Percentiles rank a stretch among this genome's conserved stretches.
Conservation (phyloP, 2,797 vertebrate genomes). For the Sebastes jordani region DNA sequence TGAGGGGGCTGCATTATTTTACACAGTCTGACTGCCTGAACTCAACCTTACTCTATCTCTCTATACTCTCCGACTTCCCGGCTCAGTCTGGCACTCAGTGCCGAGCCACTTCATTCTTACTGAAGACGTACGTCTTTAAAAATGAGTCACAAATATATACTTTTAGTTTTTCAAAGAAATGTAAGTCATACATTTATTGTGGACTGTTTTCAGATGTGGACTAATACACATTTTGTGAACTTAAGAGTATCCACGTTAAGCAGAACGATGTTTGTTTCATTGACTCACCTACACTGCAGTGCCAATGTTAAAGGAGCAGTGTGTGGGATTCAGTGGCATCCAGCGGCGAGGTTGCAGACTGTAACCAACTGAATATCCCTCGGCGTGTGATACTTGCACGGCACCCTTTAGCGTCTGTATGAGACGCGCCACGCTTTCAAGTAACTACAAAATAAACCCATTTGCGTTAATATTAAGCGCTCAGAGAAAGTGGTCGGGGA, state of each 20-base stretch:
- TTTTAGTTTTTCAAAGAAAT: not conserved
- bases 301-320: not conserved
- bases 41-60: not conserved
- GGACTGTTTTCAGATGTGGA: not conserved
- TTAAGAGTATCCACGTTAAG: not conserved
- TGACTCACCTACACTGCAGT: not conserved
- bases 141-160: not conserved
- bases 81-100: not conserved
- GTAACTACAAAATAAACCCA: not conserved
- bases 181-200: not conserved
- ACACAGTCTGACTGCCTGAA: conserved; percentile 5
- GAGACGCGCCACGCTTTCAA: not conserved
- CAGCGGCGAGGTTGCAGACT: not conserved
- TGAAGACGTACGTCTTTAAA: not conserved
- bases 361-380: not conserved
- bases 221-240: not conserved
- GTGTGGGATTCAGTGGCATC: not conserved
- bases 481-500: not conserved
- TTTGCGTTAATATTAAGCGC: not conserved
- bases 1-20: not conserved
- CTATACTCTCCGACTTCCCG: not conserved
- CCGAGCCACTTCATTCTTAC: not conserved
- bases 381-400: not conserved
- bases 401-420: not conserved
- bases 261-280: too few species aligned